Evolutionary conservation across 1,140 invertebrate species (phyloP), one percentile per base, ranked within the genome.

Genomic region (Drosophila suzukii): DNA sequence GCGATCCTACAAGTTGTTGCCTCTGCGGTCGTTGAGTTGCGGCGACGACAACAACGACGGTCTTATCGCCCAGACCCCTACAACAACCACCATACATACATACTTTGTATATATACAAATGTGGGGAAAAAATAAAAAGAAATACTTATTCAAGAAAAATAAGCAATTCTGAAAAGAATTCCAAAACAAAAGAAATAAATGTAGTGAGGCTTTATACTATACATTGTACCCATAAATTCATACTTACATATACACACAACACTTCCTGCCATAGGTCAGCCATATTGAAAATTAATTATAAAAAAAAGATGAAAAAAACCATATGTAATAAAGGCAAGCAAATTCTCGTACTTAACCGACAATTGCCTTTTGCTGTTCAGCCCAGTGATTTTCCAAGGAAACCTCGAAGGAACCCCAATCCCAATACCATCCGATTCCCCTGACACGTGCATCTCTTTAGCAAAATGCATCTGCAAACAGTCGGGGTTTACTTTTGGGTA

Each of bases 161-260:
- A 76, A 76, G 75, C 47, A 51, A 50, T 62, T 72, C 54, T 53
- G 71, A 50, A 34, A 70, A 83, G 79, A 86, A 82, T 86, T 86
- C 66, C 51, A 86, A 86, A 88, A 86, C 83, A 86, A 86, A 82
- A 88, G 83, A 86, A 82, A 82, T 79, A 79, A 75, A 75, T 67
- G 36, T 59, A 76, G 57, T 73, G 51, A 30, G 41, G 50, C 41
- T 34, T 8, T 39, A 78, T 66, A 73, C 44, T 51, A 62, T 76
- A 43, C 11, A 39, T n/a, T 6, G 7, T 78, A 41, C 30, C 41
- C 24, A 46, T 56, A 51, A 47, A 43, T 61, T 54, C 44, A 55
- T 43, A 41, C 24, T 34, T 56, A 41, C 24, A 30, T 56, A 60
- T 46, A 49, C 20, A 44, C 24, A 34, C 43, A 50, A 15, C 60